Percentiles rank a stretch among this genome's conserved stretches.
Conservation (phyloP, 2,113 vertebrate species). For the Tamias sibiricus region DNA sequence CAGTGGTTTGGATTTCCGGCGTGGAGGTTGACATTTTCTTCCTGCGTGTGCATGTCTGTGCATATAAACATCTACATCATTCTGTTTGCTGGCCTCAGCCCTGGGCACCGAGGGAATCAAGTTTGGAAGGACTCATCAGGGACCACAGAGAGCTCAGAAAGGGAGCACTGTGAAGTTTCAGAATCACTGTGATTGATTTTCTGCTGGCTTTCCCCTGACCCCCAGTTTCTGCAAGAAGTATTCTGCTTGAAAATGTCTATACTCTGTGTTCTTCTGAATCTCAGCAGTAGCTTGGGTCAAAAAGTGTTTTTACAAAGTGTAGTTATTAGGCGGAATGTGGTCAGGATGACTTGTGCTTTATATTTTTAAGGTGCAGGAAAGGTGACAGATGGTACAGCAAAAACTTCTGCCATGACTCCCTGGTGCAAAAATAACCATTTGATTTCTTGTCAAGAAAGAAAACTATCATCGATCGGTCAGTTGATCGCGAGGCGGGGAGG, state of each 20-base stretch:
- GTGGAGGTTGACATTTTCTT: not conserved
- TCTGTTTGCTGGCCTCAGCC: not conserved
- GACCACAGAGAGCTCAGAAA: not conserved
- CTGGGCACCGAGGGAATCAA: not conserved
- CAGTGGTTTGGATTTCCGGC: not conserved
- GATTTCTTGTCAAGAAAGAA: not conserved
- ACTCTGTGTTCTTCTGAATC: not conserved
- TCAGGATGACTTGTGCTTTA: conserved; percentile 17
- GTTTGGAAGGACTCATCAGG: not conserved
- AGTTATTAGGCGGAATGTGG: not conserved
- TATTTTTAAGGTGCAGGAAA: conserved; percentile 32
- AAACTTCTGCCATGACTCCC: not conserved
- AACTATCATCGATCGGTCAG: not conserved
- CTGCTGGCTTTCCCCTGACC: not conserved
- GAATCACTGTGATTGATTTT: conserved; percentile 61
- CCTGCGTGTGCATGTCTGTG: accelerated
- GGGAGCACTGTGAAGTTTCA: not conserved
- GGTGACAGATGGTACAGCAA: not conserved
- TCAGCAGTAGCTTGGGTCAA: not conserved
- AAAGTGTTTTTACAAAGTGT: not conserved
- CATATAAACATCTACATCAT: not conserved
- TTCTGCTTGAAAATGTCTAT: not conserved
- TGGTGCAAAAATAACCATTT: conserved; percentile 20
- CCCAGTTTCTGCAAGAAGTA: conserved; percentile 19
- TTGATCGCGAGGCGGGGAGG: not conserved